Conservation (phyloP, 2,113 vertebrate species). For the Bos indicus region DNA sequence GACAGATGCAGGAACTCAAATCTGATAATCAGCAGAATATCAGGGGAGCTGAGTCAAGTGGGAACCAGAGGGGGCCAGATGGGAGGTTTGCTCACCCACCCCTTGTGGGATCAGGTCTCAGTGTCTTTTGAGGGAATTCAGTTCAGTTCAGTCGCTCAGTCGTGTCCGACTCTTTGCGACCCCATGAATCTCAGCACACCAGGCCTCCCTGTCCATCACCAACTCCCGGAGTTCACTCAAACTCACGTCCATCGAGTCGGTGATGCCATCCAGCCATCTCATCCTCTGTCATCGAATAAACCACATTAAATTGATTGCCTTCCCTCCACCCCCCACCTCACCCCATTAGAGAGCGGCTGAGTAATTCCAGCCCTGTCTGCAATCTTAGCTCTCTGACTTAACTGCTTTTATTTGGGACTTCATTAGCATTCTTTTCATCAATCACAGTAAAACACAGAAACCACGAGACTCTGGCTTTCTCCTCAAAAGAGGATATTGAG, state of each 20-base stretch:
- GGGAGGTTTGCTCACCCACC: background rate
- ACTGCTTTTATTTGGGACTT: background rate
- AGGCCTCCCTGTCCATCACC: too few relatives aligned
- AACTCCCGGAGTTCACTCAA: too few relatives aligned
- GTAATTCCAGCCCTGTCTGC: background rate
- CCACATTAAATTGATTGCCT: background rate
- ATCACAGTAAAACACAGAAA: background rate
- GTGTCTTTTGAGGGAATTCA: background rate
- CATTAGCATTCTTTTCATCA: conserved; percentile 24
- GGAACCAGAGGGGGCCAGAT: background rate
- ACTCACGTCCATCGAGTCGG: too few relatives aligned
- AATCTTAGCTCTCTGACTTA: background rate
- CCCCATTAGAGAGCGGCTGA: background rate
- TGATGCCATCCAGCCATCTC: too few relatives aligned
- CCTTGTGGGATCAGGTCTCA: background rate
- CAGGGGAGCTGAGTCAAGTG: background rate
- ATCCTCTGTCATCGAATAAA: background rate
- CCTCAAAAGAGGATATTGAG: conserved; percentile 17
- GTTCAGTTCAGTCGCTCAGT: too few relatives aligned
- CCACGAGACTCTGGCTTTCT: background rate
- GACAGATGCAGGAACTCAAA: background rate
- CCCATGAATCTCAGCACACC: too few relatives aligned
- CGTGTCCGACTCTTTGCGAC: too few relatives aligned
- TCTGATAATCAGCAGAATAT: background rate
- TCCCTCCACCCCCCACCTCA: background rate